Conservation (phyloP, 2,888 invertebrate genomes). For the Empis stercorea region DNA sequence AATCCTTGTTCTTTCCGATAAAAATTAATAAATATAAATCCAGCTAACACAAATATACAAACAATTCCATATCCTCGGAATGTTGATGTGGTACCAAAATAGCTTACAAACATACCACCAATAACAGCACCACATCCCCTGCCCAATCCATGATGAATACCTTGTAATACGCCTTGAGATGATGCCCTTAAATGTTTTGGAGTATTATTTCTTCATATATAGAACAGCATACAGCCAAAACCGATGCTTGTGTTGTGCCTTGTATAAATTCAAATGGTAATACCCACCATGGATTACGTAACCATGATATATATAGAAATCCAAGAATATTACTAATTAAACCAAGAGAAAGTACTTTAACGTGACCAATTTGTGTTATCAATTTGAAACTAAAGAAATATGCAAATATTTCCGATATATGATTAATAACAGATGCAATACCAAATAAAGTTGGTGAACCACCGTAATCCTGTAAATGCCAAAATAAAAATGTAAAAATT, state of each 20-base stretch:
- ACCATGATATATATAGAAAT: constrained; percentile 91
- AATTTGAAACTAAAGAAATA: constrained; percentile 96
- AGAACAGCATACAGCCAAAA: constrained; percentile 99
- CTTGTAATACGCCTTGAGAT: constrained; percentile 84
- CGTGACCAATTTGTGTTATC: constrained; percentile 88
- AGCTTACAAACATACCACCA: constrained; percentile 62
- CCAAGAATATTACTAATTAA: constrained; percentile 85
- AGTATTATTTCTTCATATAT: constrained; percentile 91
- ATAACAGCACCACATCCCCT: constrained; percentile 93
- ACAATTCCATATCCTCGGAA: constrained; percentile 78
- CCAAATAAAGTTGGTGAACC: constrained; percentile 97
- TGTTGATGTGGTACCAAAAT: constrained; percentile 73
- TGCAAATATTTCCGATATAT: constrained; percentile 95
- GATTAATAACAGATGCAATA: constrained; percentile 96
- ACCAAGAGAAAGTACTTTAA: constrained; percentile 82
- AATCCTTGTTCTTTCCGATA: constrained; percentile 68
- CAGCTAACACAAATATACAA: constrained; percentile 69
- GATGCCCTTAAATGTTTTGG: constrained; percentile 81
- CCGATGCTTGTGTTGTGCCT: constrained; percentile 91
- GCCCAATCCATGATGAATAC: constrained; percentile 93
- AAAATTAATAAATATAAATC: constrained; percentile 83
- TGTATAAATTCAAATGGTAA: constrained; percentile 97
- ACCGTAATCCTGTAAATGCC: constrained; percentile 94
- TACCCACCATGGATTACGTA: constrained; percentile 96
- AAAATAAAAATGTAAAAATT: constrained; percentile 97